Evolutionary conservation across 2,113 vertebrate genomes (phyloP), one percentile per base, ranked within the genome.

Genomic region (Halichoerus grypus): DNA sequence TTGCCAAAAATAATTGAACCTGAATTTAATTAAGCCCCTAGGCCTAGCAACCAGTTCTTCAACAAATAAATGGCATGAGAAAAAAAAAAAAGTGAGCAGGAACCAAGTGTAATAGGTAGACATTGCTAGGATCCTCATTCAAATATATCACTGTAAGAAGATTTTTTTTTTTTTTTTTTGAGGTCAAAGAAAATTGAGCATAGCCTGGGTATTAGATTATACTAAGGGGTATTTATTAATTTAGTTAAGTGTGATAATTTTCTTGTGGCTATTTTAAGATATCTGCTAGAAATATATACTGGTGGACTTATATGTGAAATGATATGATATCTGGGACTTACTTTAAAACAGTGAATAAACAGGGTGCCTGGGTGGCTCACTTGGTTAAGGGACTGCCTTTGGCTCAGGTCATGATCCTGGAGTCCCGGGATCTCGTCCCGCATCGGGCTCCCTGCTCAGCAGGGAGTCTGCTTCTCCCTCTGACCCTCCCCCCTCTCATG

Each of bases 1-100:
- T 92, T 65, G 33, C 16, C 7, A 19, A 69, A 91, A 91, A 87
- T 89, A 55, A 21, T 88, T 95, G 18, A 93, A 87, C 36, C 6
- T 85, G 51, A 63, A 90, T 91, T 15, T 63, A 94, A 85, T 42
- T 92, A 94, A 87, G 22, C 5, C 51, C 74, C 33, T 84, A 71
- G 24, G 55, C 11, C 36, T 57, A 93, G 19, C n/a, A 71, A 13
- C 42, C 36, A 82, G 31, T 71, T 97, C 22, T 86, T 72, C 1
- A 46, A 59, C 31, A 91, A 90, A 28, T 83, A 79, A 67, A 69
- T 65, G 46, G 5, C 4, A 18, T 7, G 33, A 49, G 42, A 11
- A 26, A 51, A 46, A 26, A 51, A 21, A 28, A 53, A 82, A 22
- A 39, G 18, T 31, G 12, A 61, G 6, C 18, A 13, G 15, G 42